These are phyloP conservation scores for Lagodon rhomboides DNA, from an alignment of 2,797 vertebrate species.

Conservation along the genomic window DNA sequence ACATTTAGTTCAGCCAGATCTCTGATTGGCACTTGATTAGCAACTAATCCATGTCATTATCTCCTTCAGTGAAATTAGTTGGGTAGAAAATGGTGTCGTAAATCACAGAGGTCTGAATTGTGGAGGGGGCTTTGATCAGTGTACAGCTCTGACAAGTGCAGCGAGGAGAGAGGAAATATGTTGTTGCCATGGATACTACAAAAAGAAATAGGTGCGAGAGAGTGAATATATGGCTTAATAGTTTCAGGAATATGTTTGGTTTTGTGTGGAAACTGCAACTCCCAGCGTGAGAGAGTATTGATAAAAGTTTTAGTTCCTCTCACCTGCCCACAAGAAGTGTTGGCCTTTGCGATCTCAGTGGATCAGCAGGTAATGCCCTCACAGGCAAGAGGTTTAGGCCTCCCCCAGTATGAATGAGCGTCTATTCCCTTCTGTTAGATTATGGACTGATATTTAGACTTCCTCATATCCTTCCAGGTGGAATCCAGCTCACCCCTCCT, in stretches of 20 bases:
- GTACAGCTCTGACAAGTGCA: constrained; percentile 58
- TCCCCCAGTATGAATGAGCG: constrained; percentile 24
- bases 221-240: constrained; percentile 53
- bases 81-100: constrained; percentile 93
- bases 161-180: constrained; percentile 58
- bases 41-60: constrained; percentile 95
- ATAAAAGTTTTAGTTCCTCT: constrained; percentile 45
- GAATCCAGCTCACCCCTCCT: constrained; percentile 59
- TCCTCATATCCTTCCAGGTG: constrained; percentile 60
- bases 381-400: constrained; percentile 25
- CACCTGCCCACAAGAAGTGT: constrained; percentile 14
- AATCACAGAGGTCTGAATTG: constrained; percentile 85
- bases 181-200: constrained; percentile 80
- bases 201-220: constrained; percentile 61
- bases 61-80: constrained; percentile 94
- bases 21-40: constrained; percentile 99
- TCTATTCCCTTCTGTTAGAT: constrained; percentile 61
- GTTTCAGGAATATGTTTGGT: constrained; percentile 52
- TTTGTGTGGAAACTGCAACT: constrained; percentile 45
- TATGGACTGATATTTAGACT: constrained; percentile 63
- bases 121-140: constrained; percentile 67
- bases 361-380: constrained; percentile 12
- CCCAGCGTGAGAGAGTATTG: constrained; percentile 24
- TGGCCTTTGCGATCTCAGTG: constrained; percentile 4
- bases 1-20: constrained; percentile 89